Evolutionary conservation across 92 coral and sea anemone genomes (phyloP), one percentile per base, ranked within the genome.

Genomic region (Epizoanthus ramosus): DNA sequence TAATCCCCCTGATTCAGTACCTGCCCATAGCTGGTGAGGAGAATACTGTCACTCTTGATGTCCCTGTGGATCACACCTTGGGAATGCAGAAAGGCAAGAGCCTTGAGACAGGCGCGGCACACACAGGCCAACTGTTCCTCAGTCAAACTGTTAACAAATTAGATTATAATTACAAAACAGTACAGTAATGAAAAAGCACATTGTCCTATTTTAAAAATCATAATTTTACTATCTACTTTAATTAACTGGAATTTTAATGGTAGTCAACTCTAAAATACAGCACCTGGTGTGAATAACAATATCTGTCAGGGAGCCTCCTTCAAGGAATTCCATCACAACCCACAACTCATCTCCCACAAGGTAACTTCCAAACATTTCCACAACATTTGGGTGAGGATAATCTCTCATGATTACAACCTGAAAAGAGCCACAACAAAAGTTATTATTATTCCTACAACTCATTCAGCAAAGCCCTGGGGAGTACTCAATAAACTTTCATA

Each of bases 11-110:
- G 4, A 5, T 25, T 17, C 57, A 56, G 28, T 87, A 95, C 99
- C 92, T 87, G 95, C 28, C 99, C 99, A 90, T 66, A 70, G n/a
- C 97, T 80, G 24, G 99, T 96, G 21, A 96, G 90, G 5, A 96
- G 84, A 72, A 96, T 96, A 85, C 99, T 96, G 76, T 96, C 99
- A 61, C 99, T 96, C 80, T 96, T 96, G 79, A 96, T 96, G 45
- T 96, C 99, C 69, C 99, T 87, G 68, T 96, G 99, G 64, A 96
- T 94, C 53, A 96, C 99, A 41, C 99, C 99, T 88, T 94, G 99
- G n/a, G 99, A 89, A 56, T 96, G 99, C 2, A 96, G 92, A 79
- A 96, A 96, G 37, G 99, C 87, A 24, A 96, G 84, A 57, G 99
- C 99, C 79, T 94, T 96, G 68, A 96, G 84, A 63, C 95, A 97